Base-by-base conservation (phyloP, 2,888 invertebrate species). In the Bombylius discolor region DNA sequence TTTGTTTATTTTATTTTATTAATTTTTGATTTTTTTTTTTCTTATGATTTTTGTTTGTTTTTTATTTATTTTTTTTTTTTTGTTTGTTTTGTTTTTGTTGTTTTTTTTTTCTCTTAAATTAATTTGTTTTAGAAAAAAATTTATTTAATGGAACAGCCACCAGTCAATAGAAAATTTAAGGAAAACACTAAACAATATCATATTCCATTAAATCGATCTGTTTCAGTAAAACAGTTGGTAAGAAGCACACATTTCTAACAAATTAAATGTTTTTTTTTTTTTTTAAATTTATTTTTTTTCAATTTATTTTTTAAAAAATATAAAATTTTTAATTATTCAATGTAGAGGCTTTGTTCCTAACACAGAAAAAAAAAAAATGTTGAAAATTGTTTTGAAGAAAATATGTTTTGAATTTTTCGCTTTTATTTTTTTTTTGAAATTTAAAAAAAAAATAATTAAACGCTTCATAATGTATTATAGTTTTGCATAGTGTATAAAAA, bases 201-300 rank as follows among this genome's bases (percentile, higher is more conserved):
- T 11, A 46, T 55, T 39, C 31, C 36, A 47, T 50, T 55, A 39
- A 55, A 32, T 55, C 60, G 60, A 56, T 60, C 59, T 23, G 32
- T 62, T 52, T 58, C 61, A 51, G 63, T 64, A 42, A 62, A 63
- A 53, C 59, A 64, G 53, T 58, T 64, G 62, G 64, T 64, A 61
- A 63, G 39, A 42, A 23, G 23, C 23, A 23, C 23, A 23, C 23
- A 23, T 2, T 23, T 23, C 23, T 23, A 23, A 23, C 23, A 23
- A 23, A 23, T 23, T 23, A 3, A 23, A 23, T 23, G 3, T 11
- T 13, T n/a, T 53, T 4, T 53, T 14, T 33, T n/a, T 49, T 7
- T n/a, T n/a, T n/a, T n/a, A n/a, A 33, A 33, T 49, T 46, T 51
- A 13, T 14, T 51, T 51, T 44, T 23, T 32, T 50, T 50, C 39